These are phyloP conservation scores for Sitophilus oryzae DNA, from an alignment of 1,140 invertebrate genomes.

Conservation along the genomic window DNA sequence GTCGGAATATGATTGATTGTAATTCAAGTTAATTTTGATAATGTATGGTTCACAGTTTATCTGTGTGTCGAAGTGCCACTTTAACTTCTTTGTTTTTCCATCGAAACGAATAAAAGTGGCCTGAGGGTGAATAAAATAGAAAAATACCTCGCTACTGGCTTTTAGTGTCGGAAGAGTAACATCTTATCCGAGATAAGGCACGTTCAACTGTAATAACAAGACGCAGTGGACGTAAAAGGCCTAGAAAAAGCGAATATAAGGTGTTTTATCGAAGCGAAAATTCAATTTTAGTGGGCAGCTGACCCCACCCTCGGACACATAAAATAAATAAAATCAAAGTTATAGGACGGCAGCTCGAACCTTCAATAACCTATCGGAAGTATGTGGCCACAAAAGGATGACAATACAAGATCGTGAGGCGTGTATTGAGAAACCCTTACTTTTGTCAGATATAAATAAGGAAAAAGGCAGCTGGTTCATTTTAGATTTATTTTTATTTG, in stretches of 20 bases:
- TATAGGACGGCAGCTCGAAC: background rate
- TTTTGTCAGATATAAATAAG: too few species aligned
- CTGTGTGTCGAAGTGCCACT: too few species aligned
- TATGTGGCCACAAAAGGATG: background rate
- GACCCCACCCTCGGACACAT: background rate
- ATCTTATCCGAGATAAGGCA: background rate
- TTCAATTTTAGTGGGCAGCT: background rate
- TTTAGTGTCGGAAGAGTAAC: background rate
- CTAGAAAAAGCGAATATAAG: background rate
- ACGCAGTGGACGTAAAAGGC: background rate
- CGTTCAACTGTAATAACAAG: slow-evolving; percentile 2
- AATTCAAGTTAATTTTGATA: too few species aligned
- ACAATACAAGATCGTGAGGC: background rate
- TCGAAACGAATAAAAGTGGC: too few species aligned
- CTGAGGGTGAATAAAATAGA: too few species aligned
- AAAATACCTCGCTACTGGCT: background rate
- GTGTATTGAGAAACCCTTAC: too few species aligned
- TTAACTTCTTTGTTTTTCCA: too few species aligned
- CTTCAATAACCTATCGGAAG: background rate
- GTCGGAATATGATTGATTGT: too few species aligned
- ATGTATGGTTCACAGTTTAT: too few species aligned
- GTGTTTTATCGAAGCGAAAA: background rate
- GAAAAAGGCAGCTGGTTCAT: too few species aligned
- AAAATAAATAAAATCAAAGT: background rate
- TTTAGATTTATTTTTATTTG: too few species aligned